A percentile compares a stretch with the other conserved stretches of the same genome.
These are phyloP conservation scores for Diaprepes abbreviatus DNA, from an alignment of 2,888 invertebrate genomes.

Conservation along the genomic window DNA sequence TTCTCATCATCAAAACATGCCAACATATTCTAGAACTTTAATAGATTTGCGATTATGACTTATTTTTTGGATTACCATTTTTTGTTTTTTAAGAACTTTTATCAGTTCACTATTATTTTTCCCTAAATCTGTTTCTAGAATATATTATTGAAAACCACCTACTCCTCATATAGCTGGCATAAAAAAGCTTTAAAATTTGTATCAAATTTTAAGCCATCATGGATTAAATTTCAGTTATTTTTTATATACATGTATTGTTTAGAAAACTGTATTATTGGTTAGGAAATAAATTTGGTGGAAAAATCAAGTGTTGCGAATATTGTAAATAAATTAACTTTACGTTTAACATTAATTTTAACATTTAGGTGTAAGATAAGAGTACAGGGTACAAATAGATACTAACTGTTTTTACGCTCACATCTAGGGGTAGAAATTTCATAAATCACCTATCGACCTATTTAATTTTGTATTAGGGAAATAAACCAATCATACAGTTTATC, in stretches of 20 bases:
- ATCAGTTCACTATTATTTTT: too few relatives aligned
- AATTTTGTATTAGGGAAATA: neutral
- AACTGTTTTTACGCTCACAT: slow-evolving; percentile 22
- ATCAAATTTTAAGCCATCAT: neutral
- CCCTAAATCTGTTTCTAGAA: too few relatives aligned
- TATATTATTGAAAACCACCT: too few relatives aligned
- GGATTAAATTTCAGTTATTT: neutral
- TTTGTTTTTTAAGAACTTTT: too few relatives aligned
- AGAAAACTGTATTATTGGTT: slow-evolving; percentile 52
- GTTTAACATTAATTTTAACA: slow-evolving; percentile 39
- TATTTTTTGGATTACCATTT: too few relatives aligned
- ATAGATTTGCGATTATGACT: too few relatives aligned
- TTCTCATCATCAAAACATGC: too few relatives aligned
- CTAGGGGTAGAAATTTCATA: slow-evolving; percentile 16
- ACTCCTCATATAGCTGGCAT: too few relatives aligned
- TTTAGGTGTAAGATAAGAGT: slow-evolving; percentile 49
- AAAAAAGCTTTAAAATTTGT: too few relatives aligned
- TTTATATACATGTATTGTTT: slow-evolving; percentile 14
- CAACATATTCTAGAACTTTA: too few relatives aligned
- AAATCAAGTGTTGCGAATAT: slow-evolving; percentile 26
- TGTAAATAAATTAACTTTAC: slow-evolving; percentile 33
- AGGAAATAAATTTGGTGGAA: neutral
- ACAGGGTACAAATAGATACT: slow-evolving; percentile 53
- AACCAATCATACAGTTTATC: slow-evolving; percentile 38
- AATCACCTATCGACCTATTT: neutral